Evolutionary conservation across 2,113 vertebrate genomes (phyloP).

Genomic region (Microtus ochrogaster): DNA sequence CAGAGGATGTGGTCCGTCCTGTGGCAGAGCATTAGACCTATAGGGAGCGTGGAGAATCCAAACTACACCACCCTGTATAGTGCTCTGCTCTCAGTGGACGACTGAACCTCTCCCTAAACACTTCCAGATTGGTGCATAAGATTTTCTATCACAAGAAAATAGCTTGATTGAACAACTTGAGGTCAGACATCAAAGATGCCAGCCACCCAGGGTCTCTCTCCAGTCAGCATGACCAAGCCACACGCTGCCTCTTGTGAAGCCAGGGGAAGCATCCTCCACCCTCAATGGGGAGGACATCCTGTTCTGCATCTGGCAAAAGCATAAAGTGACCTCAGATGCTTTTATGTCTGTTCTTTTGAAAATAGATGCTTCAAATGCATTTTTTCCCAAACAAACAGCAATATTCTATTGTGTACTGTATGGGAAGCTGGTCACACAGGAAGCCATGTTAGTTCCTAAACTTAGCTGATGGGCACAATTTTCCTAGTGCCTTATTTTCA

Average conservation of each 20-base stretch:
- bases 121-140: background rate
- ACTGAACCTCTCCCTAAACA: background rate
- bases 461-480: background rate
- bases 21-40: background rate
- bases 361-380: background rate
- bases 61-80: background rate
- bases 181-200: background rate
- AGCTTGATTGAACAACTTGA: background rate
- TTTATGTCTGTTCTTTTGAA: background rate
- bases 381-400: background rate
- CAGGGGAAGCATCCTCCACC: background rate
- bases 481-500: background rate
- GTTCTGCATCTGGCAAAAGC: background rate
- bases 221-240: too few species aligned
- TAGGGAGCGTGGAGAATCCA: too few species aligned
- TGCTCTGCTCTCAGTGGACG: background rate
- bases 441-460: background rate
- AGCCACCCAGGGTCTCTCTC: background rate
- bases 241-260: fast-evolving
- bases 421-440: background rate
- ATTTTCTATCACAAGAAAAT: background rate
- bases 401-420: background rate
- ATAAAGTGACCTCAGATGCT: background rate
- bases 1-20: background rate
- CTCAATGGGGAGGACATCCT: background rate